Evolutionary conservation across 2,113 vertebrate species (phyloP).

Genomic region (Hippoglossus stenolepis): DNA sequence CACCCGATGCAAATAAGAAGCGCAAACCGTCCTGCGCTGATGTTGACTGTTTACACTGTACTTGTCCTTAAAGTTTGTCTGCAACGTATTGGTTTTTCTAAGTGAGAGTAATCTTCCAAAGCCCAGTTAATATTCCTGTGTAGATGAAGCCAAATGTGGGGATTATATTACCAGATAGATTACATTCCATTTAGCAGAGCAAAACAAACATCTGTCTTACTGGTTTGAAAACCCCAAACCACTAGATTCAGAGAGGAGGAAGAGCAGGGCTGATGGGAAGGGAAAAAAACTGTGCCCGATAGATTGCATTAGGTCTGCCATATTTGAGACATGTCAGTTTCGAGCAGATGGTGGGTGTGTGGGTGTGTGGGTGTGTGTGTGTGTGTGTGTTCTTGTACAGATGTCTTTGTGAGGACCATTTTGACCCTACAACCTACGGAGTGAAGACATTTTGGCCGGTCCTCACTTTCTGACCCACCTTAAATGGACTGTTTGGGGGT

Average conservation of each 20-base stretch:
- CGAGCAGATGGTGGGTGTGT: constrained; percentile 40
- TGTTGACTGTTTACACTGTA: not conserved
- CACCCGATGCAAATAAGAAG: constrained; percentile 45
- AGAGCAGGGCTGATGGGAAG: constrained; percentile 21
- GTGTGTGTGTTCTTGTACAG: not conserved
- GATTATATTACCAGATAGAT: not conserved
- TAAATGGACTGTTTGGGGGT: too few species aligned
- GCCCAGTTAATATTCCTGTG: not conserved
- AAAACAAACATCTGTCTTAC: too few species aligned
- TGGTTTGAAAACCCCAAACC: not conserved
- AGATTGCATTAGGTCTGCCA: constrained; percentile 45
- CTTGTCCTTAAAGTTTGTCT: not conserved
- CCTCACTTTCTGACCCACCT: too few species aligned
- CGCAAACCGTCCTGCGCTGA: constrained; percentile 23
- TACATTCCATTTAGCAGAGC: not conserved
- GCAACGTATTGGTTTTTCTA: not conserved
- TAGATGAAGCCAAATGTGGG: not conserved
- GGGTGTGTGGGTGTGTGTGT: not conserved
- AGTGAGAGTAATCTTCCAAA: not conserved
- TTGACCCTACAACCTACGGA: too few species aligned
- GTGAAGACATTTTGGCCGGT: too few species aligned
- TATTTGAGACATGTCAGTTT: constrained; percentile 45
- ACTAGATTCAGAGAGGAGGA: constrained; percentile 2
- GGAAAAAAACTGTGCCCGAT: constrained; percentile 16
- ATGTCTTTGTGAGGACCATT: too few species aligned